phyloP scores from a whole-genome alignment of 2,888 invertebrate species.

The Sinopyrophorus schimmeli region DNA sequence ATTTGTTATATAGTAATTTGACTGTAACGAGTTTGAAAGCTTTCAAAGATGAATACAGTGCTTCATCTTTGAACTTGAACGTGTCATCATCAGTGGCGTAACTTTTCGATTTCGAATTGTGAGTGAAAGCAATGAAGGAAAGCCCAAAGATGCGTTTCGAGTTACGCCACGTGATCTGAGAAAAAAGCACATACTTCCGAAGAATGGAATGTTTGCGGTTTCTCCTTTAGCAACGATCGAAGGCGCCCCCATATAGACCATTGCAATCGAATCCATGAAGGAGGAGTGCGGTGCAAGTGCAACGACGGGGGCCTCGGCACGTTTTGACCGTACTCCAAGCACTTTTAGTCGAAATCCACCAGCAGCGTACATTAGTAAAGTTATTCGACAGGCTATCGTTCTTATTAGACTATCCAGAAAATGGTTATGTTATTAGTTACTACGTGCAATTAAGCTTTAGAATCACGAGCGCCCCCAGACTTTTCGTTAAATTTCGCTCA shows the following conservation, averaged over 20 bases:
- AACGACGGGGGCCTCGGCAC: constrained; percentile 77
- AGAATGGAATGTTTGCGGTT: constrained; percentile 78
- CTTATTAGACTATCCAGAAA: constrained; percentile 56
- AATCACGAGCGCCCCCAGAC: too few relatives aligned
- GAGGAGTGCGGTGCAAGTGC: constrained; percentile 90
- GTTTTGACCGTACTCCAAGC: constrained; percentile 66
- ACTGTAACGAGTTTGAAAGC: too few relatives aligned
- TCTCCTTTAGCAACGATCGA: constrained; percentile 90
- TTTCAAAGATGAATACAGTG: constrained; percentile 8
- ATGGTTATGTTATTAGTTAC: too few relatives aligned
- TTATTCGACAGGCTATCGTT: constrained; percentile 67
- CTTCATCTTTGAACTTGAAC: too few relatives aligned
- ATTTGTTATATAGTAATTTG: too few relatives aligned
- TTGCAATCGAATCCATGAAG: constrained; percentile 86
- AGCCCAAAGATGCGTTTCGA: too few relatives aligned
- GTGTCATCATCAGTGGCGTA: too few relatives aligned
- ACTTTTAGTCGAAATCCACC: constrained; percentile 83
- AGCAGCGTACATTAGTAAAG: constrained; percentile 75
- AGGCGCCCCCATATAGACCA: constrained; percentile 80
- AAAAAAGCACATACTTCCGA: constrained; percentile 76
- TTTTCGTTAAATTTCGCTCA: too few relatives aligned
- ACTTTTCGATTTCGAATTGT: too few relatives aligned
- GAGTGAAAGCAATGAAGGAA: too few relatives aligned
- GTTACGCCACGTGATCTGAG: too few relatives aligned
- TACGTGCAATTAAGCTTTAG: constrained; percentile 17